These are phyloP conservation scores for Pangasius krempfi DNA, from an alignment of 2,797 vertebrate species.

Conservation along the genomic window DNA sequence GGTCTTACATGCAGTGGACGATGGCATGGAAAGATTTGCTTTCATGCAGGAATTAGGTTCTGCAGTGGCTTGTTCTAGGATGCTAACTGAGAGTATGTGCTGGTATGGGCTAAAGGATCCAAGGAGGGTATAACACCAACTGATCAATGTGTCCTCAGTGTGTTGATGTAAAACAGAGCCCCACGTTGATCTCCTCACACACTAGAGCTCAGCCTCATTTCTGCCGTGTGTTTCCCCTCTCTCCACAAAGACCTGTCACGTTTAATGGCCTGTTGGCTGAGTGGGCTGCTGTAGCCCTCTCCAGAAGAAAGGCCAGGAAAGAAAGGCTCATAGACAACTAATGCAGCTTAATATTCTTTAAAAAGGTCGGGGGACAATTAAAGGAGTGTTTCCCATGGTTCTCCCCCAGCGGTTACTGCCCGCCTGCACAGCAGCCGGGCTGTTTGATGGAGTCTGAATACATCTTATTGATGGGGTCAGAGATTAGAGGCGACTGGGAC, in stretches of 20 bases:
- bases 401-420: conserved; percentile 70
- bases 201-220: conserved; percentile 64
- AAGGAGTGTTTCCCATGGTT: conserved; percentile 78
- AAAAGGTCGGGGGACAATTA: conserved; percentile 81
- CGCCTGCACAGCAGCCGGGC: conserved; percentile 74
- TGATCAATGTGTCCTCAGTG: conserved; percentile 59
- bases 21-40: conserved; percentile 33
- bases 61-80: conserved; percentile 12
- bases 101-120: conserved; percentile 46
- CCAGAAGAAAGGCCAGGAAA: conserved; percentile 72
- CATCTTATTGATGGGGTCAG: conserved; percentile 83
- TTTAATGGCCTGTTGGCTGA: conserved; percentile 82
- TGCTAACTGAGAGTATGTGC: background rate
- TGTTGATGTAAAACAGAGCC: conserved; percentile 74
- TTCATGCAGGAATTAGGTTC: conserved; percentile 37
- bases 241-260: conserved; percentile 80
- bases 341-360: conserved; percentile 85
- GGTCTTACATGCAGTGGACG: background rate
- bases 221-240: conserved; percentile 63
- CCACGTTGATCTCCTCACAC: conserved; percentile 63
- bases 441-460: conserved; percentile 81
- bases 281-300: conserved; percentile 74
- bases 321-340: conserved; percentile 79
- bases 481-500: conserved; percentile 77
- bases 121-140: conserved; percentile 64